Conservation (phyloP, 2,888 invertebrate genomes). For the Amblyteles armatorius region DNA sequence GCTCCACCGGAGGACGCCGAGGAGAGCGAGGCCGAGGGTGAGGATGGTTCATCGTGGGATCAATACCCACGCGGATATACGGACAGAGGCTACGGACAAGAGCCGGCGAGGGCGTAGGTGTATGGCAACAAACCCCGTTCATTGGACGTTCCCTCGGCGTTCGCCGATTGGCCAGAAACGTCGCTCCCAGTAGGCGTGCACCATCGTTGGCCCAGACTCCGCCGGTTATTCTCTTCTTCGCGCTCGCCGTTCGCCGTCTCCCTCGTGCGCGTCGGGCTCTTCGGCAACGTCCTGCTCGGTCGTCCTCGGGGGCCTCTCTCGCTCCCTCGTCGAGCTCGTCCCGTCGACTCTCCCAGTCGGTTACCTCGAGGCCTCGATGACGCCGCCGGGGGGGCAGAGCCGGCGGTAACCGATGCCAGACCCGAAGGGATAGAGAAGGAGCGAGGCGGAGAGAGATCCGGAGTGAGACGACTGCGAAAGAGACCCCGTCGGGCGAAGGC, state of each 20-base stretch:
- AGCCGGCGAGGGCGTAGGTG: constrained; percentile 80
- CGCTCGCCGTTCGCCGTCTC: constrained; percentile 30
- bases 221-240: constrained; percentile 21
- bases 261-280: constrained; percentile 15
- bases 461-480: constrained; percentile 66
- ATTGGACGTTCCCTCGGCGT: constrained; percentile 79
- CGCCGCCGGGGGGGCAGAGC: constrained; percentile 70
- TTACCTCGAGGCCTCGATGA: constrained; percentile 70
- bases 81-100: constrained; percentile 31
- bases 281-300: background rate
- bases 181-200: constrained; percentile 83
- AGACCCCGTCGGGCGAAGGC: constrained; percentile 63
- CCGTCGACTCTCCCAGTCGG: constrained; percentile 2
- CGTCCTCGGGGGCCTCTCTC: constrained; percentile 25
- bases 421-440: constrained; percentile 50
- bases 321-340: background rate
- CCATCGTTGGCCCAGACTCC: constrained; percentile 62
- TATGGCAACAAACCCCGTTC: constrained; percentile 76
- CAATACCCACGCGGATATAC: constrained; percentile 76
- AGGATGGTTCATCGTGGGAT: constrained; percentile 84
- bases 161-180: constrained; percentile 76
- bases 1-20: background rate
- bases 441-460: constrained; percentile 35
- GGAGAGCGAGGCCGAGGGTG: constrained; percentile 40
- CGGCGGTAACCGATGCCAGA: constrained; percentile 62